These are phyloP conservation scores for Pheosia gnoma DNA, from an alignment of 2,888 invertebrate genomes.

Conservation along the genomic window DNA sequence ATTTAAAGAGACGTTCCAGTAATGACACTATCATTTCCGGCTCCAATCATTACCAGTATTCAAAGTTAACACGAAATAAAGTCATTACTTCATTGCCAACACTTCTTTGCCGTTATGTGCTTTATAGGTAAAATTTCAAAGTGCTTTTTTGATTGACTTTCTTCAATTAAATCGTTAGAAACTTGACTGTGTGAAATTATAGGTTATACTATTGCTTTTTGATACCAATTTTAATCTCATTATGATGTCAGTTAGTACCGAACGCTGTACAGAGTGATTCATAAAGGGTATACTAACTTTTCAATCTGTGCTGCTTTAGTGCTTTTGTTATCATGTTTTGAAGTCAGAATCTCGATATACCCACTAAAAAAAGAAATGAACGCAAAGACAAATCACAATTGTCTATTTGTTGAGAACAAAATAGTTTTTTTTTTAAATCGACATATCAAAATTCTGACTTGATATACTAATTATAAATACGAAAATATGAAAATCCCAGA, in stretches of 20 bases:
- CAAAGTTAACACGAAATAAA: slow-evolving; percentile 53
- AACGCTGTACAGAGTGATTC: not conserved
- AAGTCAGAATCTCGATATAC: too few relatives aligned
- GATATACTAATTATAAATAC: too few relatives aligned
- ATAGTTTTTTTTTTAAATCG: too few relatives aligned
- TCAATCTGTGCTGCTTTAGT: too few relatives aligned
- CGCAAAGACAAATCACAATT: too few relatives aligned
- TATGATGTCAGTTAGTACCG: slow-evolving; percentile 17
- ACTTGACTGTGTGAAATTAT: slow-evolving; percentile 39
- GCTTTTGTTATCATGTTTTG: too few relatives aligned
- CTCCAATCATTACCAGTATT: slow-evolving; percentile 20
- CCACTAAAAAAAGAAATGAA: too few relatives aligned
- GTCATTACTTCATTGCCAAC: slow-evolving; percentile 45
- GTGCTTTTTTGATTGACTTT: slow-evolving; percentile 10
- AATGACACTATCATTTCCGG: slow-evolving; percentile 1
- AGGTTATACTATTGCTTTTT: slow-evolving; percentile 41
- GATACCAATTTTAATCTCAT: slow-evolving; percentile 50
- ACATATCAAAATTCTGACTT: too few relatives aligned
- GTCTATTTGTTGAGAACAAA: too few relatives aligned
- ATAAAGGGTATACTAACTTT: too few relatives aligned
- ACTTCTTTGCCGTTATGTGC: slow-evolving; percentile 4
- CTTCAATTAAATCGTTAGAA: slow-evolving; percentile 11
- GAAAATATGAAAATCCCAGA: too few relatives aligned
- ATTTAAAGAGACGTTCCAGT: slow-evolving; percentile 5
- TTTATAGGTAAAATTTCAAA: rapidly evolving